Percentiles rank a stretch among this genome's conserved stretches.
These are phyloP conservation scores for Fistularia tabacaria DNA, from an alignment of 2,797 vertebrate species.

Conservation along the genomic window DNA sequence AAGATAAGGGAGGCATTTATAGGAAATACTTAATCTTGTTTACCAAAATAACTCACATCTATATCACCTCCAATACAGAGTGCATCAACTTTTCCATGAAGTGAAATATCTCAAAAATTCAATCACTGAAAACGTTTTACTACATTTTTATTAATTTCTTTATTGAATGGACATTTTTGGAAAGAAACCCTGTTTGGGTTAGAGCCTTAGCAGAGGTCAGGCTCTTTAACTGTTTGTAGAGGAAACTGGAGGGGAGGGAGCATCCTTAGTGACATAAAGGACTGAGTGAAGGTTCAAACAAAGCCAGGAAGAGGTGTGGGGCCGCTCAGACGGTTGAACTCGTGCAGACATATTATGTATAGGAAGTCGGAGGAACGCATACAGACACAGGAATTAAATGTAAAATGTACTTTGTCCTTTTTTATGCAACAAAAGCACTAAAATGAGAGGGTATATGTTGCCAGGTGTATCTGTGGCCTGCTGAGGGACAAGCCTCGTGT, in stretches of 20 bases:
- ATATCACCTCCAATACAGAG: too few relatives aligned
- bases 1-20: too few relatives aligned
- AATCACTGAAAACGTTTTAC: too few relatives aligned
- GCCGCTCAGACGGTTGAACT: slow-evolving; percentile 32
- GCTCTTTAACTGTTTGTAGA: not conserved
- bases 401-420: not conserved
- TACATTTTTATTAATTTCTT: too few relatives aligned
- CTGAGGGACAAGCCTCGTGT: slow-evolving; percentile 85
- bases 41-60: too few relatives aligned
- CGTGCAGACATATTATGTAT: not conserved
- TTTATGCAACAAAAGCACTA: too few relatives aligned
- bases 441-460: not conserved
- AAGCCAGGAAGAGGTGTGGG: slow-evolving; percentile 40
- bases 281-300: slow-evolving; percentile 9
- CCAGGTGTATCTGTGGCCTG: slow-evolving; percentile 88
- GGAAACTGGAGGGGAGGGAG: not conserved
- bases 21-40: too few relatives aligned
- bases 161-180: too few relatives aligned
- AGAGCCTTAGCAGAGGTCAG: not conserved
- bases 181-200: too few relatives aligned
- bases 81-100: too few relatives aligned
- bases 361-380: too few relatives aligned
- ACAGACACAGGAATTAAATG: not conserved
- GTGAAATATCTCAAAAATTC: too few relatives aligned
- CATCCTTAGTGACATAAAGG: not conserved